Evolutionary conservation across 30 jellyfish, hydroid and myxozoan genomes (phyloP).

Genomic region (Chironex yamaguchii): DNA sequence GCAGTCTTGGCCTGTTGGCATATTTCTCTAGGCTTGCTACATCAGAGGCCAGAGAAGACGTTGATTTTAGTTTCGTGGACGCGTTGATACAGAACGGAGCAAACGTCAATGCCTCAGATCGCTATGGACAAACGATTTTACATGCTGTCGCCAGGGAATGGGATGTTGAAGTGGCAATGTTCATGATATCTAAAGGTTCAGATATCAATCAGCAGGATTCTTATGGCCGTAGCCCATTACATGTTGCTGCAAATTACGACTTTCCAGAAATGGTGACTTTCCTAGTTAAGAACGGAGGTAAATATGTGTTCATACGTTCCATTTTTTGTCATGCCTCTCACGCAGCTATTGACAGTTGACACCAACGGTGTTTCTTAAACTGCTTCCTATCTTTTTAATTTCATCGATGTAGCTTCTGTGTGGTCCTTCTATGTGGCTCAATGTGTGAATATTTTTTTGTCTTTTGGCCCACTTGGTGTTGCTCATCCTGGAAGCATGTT

Average conservation of each 20-base stretch:
- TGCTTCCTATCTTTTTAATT: no score
- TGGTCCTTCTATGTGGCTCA: no score
- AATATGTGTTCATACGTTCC: no score
- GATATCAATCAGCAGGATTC: conserved; percentile 79
- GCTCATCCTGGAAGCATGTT: no score
- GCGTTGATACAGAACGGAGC: conserved; percentile 88
- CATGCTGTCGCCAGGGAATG: conserved; percentile 90
- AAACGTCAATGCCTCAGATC: conserved; percentile 80
- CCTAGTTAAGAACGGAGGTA: conserved; percentile 82
- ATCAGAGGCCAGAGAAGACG: conserved; percentile 27
- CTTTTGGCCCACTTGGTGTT: no score
- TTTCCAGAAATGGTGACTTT: conserved; percentile 85
- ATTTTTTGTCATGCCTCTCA: no score
- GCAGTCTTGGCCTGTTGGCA: conserved; percentile 80
- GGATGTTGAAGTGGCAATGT: conserved; percentile 82
- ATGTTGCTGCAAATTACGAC: conserved; percentile 87
- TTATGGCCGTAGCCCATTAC: conserved; percentile 91
- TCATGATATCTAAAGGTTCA: conserved; percentile 71
- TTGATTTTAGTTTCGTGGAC: conserved; percentile 83
- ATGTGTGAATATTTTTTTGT: no score
- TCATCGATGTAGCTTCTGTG: no score
- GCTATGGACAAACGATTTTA: conserved; percentile 88
- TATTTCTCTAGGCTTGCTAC: conserved; percentile 79
- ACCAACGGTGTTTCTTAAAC: no score
- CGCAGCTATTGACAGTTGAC: no score